phyloP scores from a whole-genome alignment of 2,113 vertebrate genomes.

The Hydrochoerus hydrochaeris region DNA sequence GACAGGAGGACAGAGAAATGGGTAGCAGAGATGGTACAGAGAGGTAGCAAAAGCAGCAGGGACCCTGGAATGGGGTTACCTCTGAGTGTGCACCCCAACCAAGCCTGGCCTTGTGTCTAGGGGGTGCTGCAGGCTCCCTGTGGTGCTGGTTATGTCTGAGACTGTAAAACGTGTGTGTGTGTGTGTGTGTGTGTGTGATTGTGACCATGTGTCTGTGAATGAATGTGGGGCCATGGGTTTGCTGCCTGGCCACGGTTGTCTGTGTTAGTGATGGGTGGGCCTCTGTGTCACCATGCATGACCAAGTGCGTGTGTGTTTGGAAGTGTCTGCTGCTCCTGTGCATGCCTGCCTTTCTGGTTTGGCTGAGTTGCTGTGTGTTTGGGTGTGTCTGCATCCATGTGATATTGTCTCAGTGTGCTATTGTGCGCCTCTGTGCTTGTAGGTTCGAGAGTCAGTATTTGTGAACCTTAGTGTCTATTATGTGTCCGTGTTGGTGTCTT shows the following conservation, averaged over 20 bases:
- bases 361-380: not conserved
- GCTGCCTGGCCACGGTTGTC: constrained; percentile 69
- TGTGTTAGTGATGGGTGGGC: constrained; percentile 72
- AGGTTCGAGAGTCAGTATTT: not conserved
- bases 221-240: not conserved
- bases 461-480: not conserved
- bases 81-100: not conserved
- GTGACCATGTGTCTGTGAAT: constrained; percentile 16
- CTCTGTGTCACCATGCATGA: constrained; percentile 34
- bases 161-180: not conserved
- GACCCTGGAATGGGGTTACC: not conserved
- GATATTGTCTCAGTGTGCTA: not conserved
- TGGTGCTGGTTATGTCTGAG: not conserved
- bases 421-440: not conserved
- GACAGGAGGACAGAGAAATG: not conserved
- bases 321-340: constrained; percentile 46
- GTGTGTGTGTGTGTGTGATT: not conserved
- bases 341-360: constrained; percentile 61
- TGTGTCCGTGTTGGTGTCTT: not conserved
- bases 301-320: not conserved
- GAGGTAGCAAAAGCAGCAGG: not conserved
- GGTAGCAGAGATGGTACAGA: not conserved
- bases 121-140: constrained; percentile 56
- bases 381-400: constrained; percentile 16
- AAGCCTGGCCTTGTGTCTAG: not conserved